Conservation (phyloP, 2,888 invertebrate species). For the Calameuta idolon region DNA sequence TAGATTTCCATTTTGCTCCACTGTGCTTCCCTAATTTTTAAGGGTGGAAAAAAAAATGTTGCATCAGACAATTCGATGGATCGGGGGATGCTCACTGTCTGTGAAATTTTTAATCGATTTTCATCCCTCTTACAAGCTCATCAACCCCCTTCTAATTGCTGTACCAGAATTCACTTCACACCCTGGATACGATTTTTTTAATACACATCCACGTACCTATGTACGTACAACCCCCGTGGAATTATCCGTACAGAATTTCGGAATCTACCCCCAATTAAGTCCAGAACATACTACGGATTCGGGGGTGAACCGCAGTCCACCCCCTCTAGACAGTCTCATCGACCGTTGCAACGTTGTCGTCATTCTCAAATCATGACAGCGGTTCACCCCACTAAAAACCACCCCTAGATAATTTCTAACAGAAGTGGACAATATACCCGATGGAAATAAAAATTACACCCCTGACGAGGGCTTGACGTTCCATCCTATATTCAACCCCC, state of each 20-base stretch:
- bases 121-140: background rate
- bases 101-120: background rate
- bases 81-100: background rate
- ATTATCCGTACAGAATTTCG: background rate
- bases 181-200: background rate
- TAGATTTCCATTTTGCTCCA: background rate
- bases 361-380: background rate
- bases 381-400: background rate
- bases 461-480: background rate
- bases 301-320: background rate
- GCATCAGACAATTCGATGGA: background rate
- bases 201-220: background rate
- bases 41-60: background rate
- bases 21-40: background rate
- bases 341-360: background rate
- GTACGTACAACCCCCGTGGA: background rate
- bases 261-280: background rate
- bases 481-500: background rate
- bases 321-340: background rate
- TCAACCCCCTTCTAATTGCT: background rate
- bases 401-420: background rate
- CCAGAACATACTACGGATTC: background rate
- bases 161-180: background rate
- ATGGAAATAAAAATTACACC: background rate
- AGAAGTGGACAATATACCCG: background rate